Conservation (phyloP, 2,113 vertebrate genomes). For the Trochalopteron elliotii region DNA sequence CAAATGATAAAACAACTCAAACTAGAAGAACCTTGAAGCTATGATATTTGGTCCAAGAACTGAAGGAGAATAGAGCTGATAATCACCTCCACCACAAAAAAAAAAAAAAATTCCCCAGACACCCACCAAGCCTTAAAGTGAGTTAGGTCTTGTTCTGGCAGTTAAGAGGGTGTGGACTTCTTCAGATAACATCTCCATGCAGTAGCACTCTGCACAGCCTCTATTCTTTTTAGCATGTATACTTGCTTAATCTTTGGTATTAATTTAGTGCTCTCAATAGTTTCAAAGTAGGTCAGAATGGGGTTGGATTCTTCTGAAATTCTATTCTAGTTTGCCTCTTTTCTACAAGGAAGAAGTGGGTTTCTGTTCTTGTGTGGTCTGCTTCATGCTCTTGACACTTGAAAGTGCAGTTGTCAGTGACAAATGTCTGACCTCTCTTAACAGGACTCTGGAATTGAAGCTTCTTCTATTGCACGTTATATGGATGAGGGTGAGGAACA, state of each 20-base stretch:
- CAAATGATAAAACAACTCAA: background rate
- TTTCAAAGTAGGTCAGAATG: background rate
- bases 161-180: conserved; percentile 36
- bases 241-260: conserved; percentile 3
- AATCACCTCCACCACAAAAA: background rate
- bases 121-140: background rate
- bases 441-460: background rate
- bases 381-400: background rate
- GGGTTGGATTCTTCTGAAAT: background rate
- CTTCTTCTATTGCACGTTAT: background rate
- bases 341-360: background rate
- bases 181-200: conserved; percentile 49
- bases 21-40: conserved; percentile 30
- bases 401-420: background rate
- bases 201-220: background rate
- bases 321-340: background rate
- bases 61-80: background rate
- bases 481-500: background rate
- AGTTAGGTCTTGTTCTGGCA: conserved; percentile 54
- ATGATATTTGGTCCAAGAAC: conserved; percentile 38
- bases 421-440: background rate
- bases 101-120: background rate
- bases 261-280: background rate
- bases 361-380: conserved; percentile 36
- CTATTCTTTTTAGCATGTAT: background rate